Base-by-base conservation (phyloP, 2,113 vertebrate species). In the Rhabdomys dilectus region DNA sequence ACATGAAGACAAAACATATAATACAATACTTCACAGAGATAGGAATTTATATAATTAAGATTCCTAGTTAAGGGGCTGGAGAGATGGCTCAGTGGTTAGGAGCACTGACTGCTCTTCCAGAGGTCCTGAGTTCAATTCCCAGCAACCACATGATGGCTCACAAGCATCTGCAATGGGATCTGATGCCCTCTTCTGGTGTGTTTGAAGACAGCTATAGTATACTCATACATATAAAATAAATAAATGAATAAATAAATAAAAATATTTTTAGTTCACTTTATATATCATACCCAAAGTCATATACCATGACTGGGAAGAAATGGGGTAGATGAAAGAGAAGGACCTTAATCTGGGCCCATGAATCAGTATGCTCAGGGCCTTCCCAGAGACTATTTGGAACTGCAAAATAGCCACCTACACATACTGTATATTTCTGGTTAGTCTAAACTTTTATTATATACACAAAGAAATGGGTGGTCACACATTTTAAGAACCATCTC, bases 1-100 rank as follows among this genome's bases (percentile, higher is more conserved):
- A 45, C 29, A 81, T 8, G 58, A n/a, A 76, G 91, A 82, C 58
- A 88, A 95, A 92, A 66, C 5, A 89, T 21, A 36, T 88, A 98
- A 97, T 94, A 96, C 92, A 98, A 96, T 93, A 96, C 94, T 94
- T 95, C 86, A 94, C 34, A 60, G 73, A 80, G 48, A 70, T 42
- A 93, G 60, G 22, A 75, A 45, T 64, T 75, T 95, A 75, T 73
- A 13, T 70, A 94, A 84, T 73, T 51, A 87, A 31, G 39, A 80
- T 39, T 45, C 34, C 56, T 16, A 39, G 53, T 16, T 36, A 68
- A 36, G 66, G 31, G 13, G 31, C 66, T 68, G 66, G 66, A 68
- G 66, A 36, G 66, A 68, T 2, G 5, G 66, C 66, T 68, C 66
- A 68, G 31, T 7, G 31, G 66, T 68, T 68, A 68, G 16, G 66